phyloP scores from a whole-genome alignment of 2,113 vertebrate species.

The Lates calcarifer region DNA sequence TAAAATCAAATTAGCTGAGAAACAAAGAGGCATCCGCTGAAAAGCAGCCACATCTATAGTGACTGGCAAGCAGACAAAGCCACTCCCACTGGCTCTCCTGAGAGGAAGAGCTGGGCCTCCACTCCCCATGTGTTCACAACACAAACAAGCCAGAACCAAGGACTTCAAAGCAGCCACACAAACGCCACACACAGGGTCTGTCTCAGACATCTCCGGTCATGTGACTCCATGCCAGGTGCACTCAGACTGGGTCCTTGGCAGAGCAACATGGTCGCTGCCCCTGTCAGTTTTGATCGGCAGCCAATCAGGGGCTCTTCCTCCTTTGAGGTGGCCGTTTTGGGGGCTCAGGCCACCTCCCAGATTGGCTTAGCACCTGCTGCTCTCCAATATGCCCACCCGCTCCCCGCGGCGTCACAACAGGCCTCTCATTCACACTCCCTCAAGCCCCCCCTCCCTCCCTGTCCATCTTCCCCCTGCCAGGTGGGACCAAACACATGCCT shows the following conservation, averaged over 20 bases:
- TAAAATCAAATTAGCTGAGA: slow-evolving; percentile 58
- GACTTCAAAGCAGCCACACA: slow-evolving; percentile 77
- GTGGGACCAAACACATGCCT: slow-evolving; percentile 81
- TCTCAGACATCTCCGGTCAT: slow-evolving; percentile 79
- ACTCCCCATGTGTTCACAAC: slow-evolving; percentile 59
- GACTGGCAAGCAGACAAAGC: slow-evolving; percentile 59
- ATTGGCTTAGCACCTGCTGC: slow-evolving; percentile 82
- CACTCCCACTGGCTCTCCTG: slow-evolving; percentile 61
- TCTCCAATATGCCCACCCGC: slow-evolving; percentile 84
- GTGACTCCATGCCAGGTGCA: slow-evolving; percentile 80
- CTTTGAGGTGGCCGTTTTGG: slow-evolving; percentile 64
- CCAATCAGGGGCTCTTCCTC: slow-evolving; percentile 71
- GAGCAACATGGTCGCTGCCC: slow-evolving; percentile 42
- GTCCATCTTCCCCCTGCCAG: slow-evolving; percentile 70
- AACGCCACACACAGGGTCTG: slow-evolving; percentile 68
- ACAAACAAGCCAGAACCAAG: slow-evolving; percentile 58
- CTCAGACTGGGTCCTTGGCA: slow-evolving; percentile 72
- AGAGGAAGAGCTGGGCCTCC: slow-evolving; percentile 63
- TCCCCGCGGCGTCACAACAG: slow-evolving; percentile 78
- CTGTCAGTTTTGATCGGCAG: slow-evolving; percentile 72
- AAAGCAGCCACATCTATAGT: slow-evolving; percentile 52
- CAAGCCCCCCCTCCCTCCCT: slow-evolving; percentile 28
- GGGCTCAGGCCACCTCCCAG: slow-evolving; percentile 65
- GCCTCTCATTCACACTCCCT: slow-evolving; percentile 76
- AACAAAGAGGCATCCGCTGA: slow-evolving; percentile 60